Base-by-base conservation (phyloP, 2,888 invertebrate species). In the Meiosimyza platycephala region DNA sequence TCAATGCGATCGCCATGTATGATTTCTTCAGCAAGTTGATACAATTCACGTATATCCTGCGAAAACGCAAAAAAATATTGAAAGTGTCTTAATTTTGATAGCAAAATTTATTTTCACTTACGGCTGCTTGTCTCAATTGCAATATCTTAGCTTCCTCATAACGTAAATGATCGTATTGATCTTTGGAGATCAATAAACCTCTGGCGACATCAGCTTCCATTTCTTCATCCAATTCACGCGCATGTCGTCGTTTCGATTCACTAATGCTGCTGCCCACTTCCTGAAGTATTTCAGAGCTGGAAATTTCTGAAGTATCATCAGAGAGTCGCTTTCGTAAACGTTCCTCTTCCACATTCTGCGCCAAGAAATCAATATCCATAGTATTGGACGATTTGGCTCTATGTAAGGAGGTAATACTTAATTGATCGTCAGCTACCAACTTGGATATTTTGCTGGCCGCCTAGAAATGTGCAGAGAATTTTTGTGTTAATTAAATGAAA, bases 11-110 rank as follows among this genome's bases (percentile, higher is more conserved):
- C 83, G 7, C 90, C 90, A 66, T 90, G 88, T 40, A 92, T 90
- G 76, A 92, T 84, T 79, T 89, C 88, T 77, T 91, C 90, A 1
- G 92, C 91, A 74, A 91, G 83, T 16, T 84, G 82, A 80, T 92
- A 91, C 79, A 92, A 88, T 79, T 91, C 90, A 48, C 90, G 89
- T 72, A 92, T 91, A 57, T 89, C 90, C 91, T 91, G 82, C 28
- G 84, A 85, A 75, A 76, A 65, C 55, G 15, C 64, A 57, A 28
- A 57, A 33, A 52, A n/a, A 33, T 33, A 13, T 18, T 18, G 9
- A 52, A 6, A 67, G 28, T 48, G 40, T 40, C 13, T 51, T 1
- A 15, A 15, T 18, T 59, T 33, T 7, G 1, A 16, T 28, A 28
- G 40, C 5, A 40, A 28, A 3, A 52, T 48, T 40, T 47, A 13